These are phyloP conservation scores for Thereva nobilitata DNA, from an alignment of 2,888 invertebrate genomes.

Conservation along the genomic window DNA sequence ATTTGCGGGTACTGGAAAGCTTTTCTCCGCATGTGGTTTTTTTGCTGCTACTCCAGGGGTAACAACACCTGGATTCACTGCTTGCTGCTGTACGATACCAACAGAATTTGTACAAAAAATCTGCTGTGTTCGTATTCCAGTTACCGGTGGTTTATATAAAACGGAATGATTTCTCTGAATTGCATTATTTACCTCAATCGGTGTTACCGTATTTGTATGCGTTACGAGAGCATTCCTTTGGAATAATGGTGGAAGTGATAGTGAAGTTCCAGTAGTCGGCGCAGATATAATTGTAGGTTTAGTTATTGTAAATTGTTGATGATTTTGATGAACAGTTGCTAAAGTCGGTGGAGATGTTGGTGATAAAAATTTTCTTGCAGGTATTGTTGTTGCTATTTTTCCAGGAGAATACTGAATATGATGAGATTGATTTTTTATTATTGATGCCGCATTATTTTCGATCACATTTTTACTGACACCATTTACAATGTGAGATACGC, in stretches of 20 bases:
- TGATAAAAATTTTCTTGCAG: slow-evolving; percentile 38
- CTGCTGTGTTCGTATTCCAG: slow-evolving; percentile 15
- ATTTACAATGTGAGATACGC: slow-evolving; percentile 44
- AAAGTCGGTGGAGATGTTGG: slow-evolving; percentile 43
- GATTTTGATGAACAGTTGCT: slow-evolving; percentile 44
- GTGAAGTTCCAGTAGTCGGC: slow-evolving; percentile 16
- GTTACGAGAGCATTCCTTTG: slow-evolving; percentile 42
- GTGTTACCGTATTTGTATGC: slow-evolving; percentile 11
- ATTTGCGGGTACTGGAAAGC: not conserved
- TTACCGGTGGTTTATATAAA: slow-evolving; percentile 46
- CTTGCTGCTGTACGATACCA: slow-evolving; percentile 14
- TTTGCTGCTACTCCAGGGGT: slow-evolving; percentile 1
- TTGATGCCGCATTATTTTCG: slow-evolving; percentile 38
- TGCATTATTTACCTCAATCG: slow-evolving; percentile 9
- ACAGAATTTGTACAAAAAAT: slow-evolving; percentile 5
- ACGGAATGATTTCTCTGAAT: slow-evolving; percentile 53
- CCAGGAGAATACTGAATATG: slow-evolving; percentile 41
- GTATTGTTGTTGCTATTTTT: slow-evolving; percentile 19
- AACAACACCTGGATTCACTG: not conserved
- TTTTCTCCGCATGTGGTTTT: not conserved
- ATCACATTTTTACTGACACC: slow-evolving; percentile 45
- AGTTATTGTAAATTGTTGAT: slow-evolving; percentile 36
- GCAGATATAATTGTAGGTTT: slow-evolving; percentile 32
- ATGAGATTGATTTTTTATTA: slow-evolving; percentile 47
- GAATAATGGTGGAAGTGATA: slow-evolving; percentile 45